phyloP scores from a whole-genome alignment of 2,113 vertebrate species.

The Hirundichthys speculiger region DNA sequence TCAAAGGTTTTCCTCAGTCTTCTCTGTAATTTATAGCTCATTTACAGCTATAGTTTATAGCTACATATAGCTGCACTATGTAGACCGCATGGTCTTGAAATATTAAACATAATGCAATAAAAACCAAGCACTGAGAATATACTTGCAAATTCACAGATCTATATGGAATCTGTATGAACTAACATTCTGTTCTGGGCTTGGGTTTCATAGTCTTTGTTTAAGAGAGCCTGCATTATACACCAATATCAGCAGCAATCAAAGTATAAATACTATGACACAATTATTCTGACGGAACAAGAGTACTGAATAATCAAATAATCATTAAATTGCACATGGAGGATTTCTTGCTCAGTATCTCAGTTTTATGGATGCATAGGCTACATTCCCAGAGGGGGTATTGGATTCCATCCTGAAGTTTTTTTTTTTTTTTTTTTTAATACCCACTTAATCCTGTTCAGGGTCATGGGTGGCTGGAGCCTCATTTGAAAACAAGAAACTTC shows the following conservation, averaged over 20 bases:
- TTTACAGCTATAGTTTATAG: no score
- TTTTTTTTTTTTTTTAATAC: no score
- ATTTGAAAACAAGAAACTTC: no score
- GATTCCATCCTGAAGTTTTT: no score
- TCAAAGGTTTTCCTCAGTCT: slow-evolving; percentile 26
- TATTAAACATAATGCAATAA: slow-evolving; percentile 4
- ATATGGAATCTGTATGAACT: slow-evolving; percentile 7
- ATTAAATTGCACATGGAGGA: no score
- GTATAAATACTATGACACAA: slow-evolving; percentile 22
- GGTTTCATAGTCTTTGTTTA: slow-evolving; percentile 10
- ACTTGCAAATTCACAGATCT: slow-evolving; percentile 3
- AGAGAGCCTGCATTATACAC: not conserved
- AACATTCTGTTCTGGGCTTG: not conserved
- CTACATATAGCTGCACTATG: slow-evolving; percentile 13
- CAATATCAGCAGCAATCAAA: slow-evolving; percentile 6
- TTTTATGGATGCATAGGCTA: no score
- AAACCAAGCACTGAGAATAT: no score
- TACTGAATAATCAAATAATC: not conserved
- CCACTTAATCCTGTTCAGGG: no score
- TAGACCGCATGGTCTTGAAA: slow-evolving; percentile 11
- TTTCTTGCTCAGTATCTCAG: no score
- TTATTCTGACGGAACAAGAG: slow-evolving; percentile 5
- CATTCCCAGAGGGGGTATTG: no score
- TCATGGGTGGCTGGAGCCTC: no score
- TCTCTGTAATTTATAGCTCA: slow-evolving; percentile 39